These are phyloP conservation scores for Salvelinus alpinus DNA, from an alignment of 2,113 vertebrate genomes.

Conservation along the genomic window DNA sequence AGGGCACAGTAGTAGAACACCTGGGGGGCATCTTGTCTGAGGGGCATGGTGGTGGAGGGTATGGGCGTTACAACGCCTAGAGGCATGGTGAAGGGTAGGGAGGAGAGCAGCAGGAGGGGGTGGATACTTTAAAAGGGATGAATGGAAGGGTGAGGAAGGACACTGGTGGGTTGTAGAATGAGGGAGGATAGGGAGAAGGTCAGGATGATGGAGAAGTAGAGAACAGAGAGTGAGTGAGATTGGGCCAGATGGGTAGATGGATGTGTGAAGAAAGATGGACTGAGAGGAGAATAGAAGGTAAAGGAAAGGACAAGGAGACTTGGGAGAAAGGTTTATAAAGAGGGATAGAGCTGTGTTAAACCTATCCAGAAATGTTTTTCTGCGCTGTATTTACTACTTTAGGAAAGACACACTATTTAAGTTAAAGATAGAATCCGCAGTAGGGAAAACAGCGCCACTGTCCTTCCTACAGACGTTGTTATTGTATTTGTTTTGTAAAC, in stretches of 20 bases:
- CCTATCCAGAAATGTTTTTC: background rate
- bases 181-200: slow-evolving; percentile 22
- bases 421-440: background rate
- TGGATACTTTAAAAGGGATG: slow-evolving; percentile 37
- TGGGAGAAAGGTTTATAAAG: background rate
- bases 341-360: background rate
- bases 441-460: too few species aligned
- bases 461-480: too few species aligned
- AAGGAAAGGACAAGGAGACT: background rate
- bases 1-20: too few species aligned
- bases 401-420: background rate
- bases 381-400: background rate
- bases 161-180: slow-evolving; percentile 29
- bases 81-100: slow-evolving; percentile 1
- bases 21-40: too few species aligned
- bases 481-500: too few species aligned
- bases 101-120: slow-evolving; percentile 7
- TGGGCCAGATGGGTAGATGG: background rate
- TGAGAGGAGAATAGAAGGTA: background rate
- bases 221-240: background rate
- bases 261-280: background rate
- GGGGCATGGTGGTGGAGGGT: too few species aligned
- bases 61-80: too few species aligned
- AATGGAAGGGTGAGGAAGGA: slow-evolving; percentile 37
- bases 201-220: background rate